Conservation (phyloP, 2,888 invertebrate species). For the Caenorhabditis auriculariae region DNA sequence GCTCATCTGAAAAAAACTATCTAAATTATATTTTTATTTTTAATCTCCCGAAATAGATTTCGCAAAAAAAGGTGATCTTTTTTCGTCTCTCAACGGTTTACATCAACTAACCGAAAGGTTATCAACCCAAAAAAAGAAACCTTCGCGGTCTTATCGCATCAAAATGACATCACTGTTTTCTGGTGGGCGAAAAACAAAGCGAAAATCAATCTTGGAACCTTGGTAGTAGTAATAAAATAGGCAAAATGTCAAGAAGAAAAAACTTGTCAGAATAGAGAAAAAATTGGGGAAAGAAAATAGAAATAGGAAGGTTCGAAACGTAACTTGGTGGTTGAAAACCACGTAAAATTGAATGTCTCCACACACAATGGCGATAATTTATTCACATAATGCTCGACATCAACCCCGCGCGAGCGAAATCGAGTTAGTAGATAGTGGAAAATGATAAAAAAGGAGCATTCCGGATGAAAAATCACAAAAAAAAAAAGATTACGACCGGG, state of each 20-base stretch:
- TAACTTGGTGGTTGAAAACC: background rate
- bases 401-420: background rate
- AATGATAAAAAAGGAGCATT: background rate
- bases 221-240: background rate
- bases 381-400: too few species aligned
- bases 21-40: too few species aligned
- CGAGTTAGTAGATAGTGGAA: background rate
- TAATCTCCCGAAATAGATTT: too few species aligned
- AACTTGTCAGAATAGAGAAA: background rate
- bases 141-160: too few species aligned
- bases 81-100: too few species aligned
- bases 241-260: background rate
- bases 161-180: background rate
- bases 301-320: background rate
- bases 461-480: background rate
- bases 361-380: too few species aligned
- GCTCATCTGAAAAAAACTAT: too few species aligned
- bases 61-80: too few species aligned
- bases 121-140: too few species aligned
- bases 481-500: background rate
- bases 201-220: background rate
- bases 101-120: too few species aligned
- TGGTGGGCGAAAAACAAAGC: background rate
- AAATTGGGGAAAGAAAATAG: background rate
- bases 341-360: background rate